Evolutionary conservation across 1,140 invertebrate genomes (phyloP).

Genomic region (Brachionus asplanchnoidis): DNA sequence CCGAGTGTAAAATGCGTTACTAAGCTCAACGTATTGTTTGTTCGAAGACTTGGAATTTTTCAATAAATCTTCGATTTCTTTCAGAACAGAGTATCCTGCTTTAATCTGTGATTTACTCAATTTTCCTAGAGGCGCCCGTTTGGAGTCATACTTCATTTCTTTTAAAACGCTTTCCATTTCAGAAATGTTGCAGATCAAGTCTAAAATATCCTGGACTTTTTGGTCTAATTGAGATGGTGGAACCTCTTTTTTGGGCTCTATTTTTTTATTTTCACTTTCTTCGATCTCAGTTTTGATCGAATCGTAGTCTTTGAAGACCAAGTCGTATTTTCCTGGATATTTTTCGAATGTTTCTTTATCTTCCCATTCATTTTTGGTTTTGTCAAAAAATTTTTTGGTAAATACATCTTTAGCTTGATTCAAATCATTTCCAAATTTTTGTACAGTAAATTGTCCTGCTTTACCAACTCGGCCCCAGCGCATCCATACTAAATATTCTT

Average conservation of each 20-base stretch:
- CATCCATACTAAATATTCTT: slow-evolving; percentile 34
- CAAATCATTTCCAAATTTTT: slow-evolving; percentile 36
- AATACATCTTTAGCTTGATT: slow-evolving; percentile 38
- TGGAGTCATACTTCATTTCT: slow-evolving; percentile 89
- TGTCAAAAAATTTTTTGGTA: slow-evolving; percentile 29
- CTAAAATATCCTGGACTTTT: slow-evolving; percentile 75
- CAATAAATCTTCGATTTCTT: slow-evolving; percentile 69
- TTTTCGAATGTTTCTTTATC: slow-evolving; percentile 18
- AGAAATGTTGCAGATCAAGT: slow-evolving; percentile 82
- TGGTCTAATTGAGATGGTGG: slow-evolving; percentile 66
- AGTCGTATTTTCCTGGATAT: slow-evolving; percentile 39
- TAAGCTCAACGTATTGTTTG: slow-evolving; percentile 65
- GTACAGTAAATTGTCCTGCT: slow-evolving; percentile 4
- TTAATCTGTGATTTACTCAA: slow-evolving; percentile 83
- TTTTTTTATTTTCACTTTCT: slow-evolving; percentile 43
- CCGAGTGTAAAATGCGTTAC: slow-evolving; percentile 86
- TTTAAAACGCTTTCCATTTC: slow-evolving; percentile 84
- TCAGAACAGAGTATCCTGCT: slow-evolving; percentile 74
- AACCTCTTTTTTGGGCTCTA: slow-evolving; percentile 49
- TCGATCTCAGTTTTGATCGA: background rate
- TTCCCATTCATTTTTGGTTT: slow-evolving; percentile 40
- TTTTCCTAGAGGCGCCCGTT: slow-evolving; percentile 95
- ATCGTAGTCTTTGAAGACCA: slow-evolving; percentile 2
- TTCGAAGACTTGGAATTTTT: background rate
- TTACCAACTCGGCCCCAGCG: slow-evolving; percentile 41